Base-by-base conservation (phyloP, 2,797 vertebrate species). In the Hoplostethus mediterraneus region DNA sequence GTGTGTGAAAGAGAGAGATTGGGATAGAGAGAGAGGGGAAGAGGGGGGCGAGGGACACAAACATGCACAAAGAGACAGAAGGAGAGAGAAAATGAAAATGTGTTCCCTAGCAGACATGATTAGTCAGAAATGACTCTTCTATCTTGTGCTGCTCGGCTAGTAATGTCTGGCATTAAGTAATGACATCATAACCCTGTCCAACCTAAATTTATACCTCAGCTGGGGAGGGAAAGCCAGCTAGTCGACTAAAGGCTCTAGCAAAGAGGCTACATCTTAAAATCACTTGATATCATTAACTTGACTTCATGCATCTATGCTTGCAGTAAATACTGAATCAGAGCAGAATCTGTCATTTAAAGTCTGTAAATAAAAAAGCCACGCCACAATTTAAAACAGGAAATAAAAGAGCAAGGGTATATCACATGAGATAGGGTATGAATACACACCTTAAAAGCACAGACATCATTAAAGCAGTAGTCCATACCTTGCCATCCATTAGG, bases 101-200 rank as follows among this genome's bases (percentile, higher is more conserved):
- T 89, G 87, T 89, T 92, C 83, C 74, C 71, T 67, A 67, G 87
- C 73, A 88, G 87, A 89, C n/a, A 9, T 53, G 57, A 91, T 93
- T 93, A 92, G 92, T 92, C 89, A 89, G 67, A 74, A 88, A 89
- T 88, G 89, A 92, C 88, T 91, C 90, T 90, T 89, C 87, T 89
- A 91, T 93, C 90, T 89, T 90, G 87, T 81, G 81, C 85, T 87
- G 85, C 86, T 93, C 75, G 48, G 79, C 82, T 89, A 89, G 90
- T 90, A 91, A 92, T 90, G 87, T 83, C 88, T 90, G 83, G 86
- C 85, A 90, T 90, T 90, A 90, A 91, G 84, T 92, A 92, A 92
- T 90, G 87, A 92, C 85, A 90, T 92, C 87, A 91, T 93, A 92
- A 91, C 85, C 78, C 87, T 90, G 89, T 92, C 90, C 42, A 28